Evolutionary conservation across 2,888 invertebrate species (phyloP).

Genomic region (Chrysina gloriosa): DNA sequence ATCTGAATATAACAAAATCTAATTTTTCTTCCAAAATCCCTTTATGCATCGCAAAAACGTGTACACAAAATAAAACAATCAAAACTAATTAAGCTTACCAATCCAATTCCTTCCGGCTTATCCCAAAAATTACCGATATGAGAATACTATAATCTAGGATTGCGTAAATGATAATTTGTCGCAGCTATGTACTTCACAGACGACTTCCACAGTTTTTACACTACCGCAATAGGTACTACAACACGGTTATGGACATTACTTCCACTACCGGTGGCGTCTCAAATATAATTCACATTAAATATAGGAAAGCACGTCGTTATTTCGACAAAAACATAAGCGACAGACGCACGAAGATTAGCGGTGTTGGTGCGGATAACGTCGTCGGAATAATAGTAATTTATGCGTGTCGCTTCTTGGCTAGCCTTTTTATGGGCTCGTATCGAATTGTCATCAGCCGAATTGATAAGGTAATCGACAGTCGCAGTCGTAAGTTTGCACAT

Average conservation of each 20-base stretch:
- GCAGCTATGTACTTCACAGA: too few relatives aligned
- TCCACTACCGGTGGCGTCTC: conserved; percentile 6
- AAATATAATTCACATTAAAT: conserved; percentile 28
- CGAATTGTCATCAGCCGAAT: background rate
- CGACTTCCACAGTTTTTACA: background rate
- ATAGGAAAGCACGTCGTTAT: conserved; percentile 24
- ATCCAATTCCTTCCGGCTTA: too few relatives aligned
- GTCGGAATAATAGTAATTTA: background rate
- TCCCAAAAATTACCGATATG: too few relatives aligned
- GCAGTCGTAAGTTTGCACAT: background rate
- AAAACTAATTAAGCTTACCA: too few relatives aligned
- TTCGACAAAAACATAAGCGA: background rate
- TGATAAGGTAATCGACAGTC: background rate
- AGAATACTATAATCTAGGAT: too few relatives aligned
- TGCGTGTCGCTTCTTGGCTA: background rate
- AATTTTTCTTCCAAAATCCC: too few relatives aligned
- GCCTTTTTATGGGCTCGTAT: background rate
- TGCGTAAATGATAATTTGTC: too few relatives aligned
- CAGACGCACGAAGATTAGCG: background rate
- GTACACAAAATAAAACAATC: too few relatives aligned
- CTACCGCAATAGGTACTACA: background rate
- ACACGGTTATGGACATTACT: conserved; percentile 9
- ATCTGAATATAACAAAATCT: too few relatives aligned
- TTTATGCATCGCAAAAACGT: too few relatives aligned
- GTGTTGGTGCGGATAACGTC: background rate